Evolutionary conservation across 2,888 invertebrate species (phyloP), one percentile per base, ranked within the genome.

Genomic region (Idaea aversata): DNA sequence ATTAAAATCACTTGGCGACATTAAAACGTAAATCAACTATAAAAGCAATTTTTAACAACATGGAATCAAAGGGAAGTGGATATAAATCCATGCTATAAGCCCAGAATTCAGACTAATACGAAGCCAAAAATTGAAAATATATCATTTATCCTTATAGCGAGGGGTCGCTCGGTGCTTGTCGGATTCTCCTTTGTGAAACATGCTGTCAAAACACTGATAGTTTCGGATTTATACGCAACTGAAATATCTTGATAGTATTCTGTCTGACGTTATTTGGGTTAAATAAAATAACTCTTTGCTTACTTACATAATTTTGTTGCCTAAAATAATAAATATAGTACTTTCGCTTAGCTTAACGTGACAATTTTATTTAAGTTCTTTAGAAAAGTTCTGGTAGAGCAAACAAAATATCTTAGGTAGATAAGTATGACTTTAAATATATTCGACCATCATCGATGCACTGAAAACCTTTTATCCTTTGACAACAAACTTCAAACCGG

Each of bases 101-200:
- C 83, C 80, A 81, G 87, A 83, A 86, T 79, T 81, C 81, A 72
- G 73, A 81, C 83, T 82, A 84, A 85, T 83, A 81, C 84, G 77
- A 84, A 78, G 83, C 82, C 84, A 88, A 87, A 92, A 91, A 91
- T 92, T 90, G 90, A 90, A 91, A 89, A 91, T 90, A 89, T 90
- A 91, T 91, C 87, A 88, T 87, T 81, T 80, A 77, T 78, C 74
- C 76, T 73, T 75, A 75, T 78, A 65, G 82, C 80, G 82, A 86
- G 86, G 88, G 82, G 82, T 81, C 78, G 79, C 74, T 70, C 60
- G 57, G 66, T 84, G 83, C 82, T 82, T 79, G 77, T 75, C 71
- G 78, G 77, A 72, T 72, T 75, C 80, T 81, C 82, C 85, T 86
- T 83, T 85, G 83, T 83, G 83, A 86, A 83, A 82, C 76, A 82